Evolutionary conservation across 2,113 vertebrate species (phyloP), one percentile per base, ranked within the genome.

Genomic region (Gymnobelideus leadbeateri): DNA sequence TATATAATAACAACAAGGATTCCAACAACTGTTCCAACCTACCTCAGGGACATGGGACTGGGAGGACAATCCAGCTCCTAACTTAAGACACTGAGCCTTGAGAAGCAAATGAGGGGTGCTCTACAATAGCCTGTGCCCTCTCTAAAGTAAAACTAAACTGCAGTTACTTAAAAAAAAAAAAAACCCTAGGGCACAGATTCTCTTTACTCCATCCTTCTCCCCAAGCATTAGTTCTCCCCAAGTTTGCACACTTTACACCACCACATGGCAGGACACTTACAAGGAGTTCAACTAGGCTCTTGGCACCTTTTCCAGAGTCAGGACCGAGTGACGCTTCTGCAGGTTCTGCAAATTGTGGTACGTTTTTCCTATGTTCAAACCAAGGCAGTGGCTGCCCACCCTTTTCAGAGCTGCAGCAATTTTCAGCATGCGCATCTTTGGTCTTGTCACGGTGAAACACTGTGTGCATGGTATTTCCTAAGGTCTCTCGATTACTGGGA

Each of bases 251-350:
- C 51, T 11, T 43, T 53, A 25, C 3, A 89, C 91, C 25, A 91
- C 19, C 49, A 92, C 50, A 91, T 26, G 14, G 14, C 47, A 47
- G 52, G 57, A 77, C 96, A 99, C 99, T 99, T 98, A 99, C 99
- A 97, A 99, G 99, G 96, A 99, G 99, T 98, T 99, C 99, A 98
- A 99, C 98, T 96, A 99, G 99, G 98, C 99, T 99, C 98, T 99
- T 99, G 95, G 98, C 98, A 97, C 98, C 98, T 98, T 98, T 98
- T 97, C 98, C 98, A 26, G 96, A 97, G 96, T 98, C 98, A 91
- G 97, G 98, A 97, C 95, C 98, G 98, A 97, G 96, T 89, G 98
- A 98, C 25, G 97, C 97, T 97, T 99, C 98, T 95, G 98, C 96
- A 55, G 98, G 97, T 96, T 98, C 98, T 95, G 97, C 97, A 77